These are phyloP conservation scores for Emydoidea blandingii DNA, from an alignment of 2,797 vertebrate genomes.

Conservation along the genomic window DNA sequence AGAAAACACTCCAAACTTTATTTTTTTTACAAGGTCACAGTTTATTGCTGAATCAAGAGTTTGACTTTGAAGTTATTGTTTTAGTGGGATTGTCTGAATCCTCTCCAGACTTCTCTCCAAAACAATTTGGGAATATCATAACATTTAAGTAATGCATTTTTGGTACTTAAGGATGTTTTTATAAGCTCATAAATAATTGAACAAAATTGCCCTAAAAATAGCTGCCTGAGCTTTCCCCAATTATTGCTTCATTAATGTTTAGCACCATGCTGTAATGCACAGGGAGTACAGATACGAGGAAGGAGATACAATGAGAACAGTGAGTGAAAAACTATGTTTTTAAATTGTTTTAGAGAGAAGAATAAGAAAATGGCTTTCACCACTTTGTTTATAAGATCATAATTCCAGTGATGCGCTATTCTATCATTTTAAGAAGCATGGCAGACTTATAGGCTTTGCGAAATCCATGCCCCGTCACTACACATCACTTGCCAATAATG, in stretches of 20 bases:
- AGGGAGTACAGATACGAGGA: background rate
- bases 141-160: background rate
- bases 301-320: background rate
- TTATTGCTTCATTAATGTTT: background rate
- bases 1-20: background rate
- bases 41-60: conserved; percentile 26
- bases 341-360: background rate
- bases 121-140: background rate
- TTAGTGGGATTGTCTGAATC: background rate
- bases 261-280: background rate
- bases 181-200: background rate
- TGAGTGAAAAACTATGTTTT: background rate
- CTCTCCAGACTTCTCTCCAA: background rate
- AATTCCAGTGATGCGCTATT: background rate
- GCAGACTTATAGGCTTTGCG: background rate
- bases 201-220: background rate
- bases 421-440: background rate
- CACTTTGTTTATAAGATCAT: background rate
- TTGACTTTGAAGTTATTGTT: background rate
- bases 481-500: background rate
- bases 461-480: background rate
- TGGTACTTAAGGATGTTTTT: conserved; percentile 4
- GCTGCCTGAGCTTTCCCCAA: background rate
- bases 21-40: background rate
- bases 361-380: background rate